These are phyloP conservation scores for Xanthorhoe spadicearia DNA, from an alignment of 2,888 invertebrate species.

Conservation along the genomic window DNA sequence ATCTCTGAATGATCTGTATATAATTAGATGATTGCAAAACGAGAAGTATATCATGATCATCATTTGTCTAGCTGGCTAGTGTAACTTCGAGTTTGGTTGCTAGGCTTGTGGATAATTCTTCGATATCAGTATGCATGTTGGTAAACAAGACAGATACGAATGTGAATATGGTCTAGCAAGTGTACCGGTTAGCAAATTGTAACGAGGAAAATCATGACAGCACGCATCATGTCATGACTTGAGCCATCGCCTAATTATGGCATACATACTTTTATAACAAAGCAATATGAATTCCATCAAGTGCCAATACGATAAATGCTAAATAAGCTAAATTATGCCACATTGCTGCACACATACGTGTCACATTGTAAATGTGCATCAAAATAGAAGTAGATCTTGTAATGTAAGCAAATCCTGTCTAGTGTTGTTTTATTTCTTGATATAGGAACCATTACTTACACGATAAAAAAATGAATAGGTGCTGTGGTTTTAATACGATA, in stretches of 20 bases:
- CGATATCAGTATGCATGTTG: slow-evolving; percentile 18
- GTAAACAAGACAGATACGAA: slow-evolving; percentile 9
- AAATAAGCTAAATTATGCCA: slow-evolving; percentile 43
- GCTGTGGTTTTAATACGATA: slow-evolving; percentile 20
- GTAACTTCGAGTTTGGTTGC: not conserved
- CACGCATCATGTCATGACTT: slow-evolving; percentile 49
- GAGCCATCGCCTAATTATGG: slow-evolving; percentile 48
- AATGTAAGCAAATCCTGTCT: slow-evolving; percentile 22
- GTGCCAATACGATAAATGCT: slow-evolving; percentile 44
- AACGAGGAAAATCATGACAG: not conserved
- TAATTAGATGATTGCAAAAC: not conserved
- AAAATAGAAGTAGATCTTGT: slow-evolving; percentile 24
- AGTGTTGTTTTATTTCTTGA: slow-evolving; percentile 26
- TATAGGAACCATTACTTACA: not conserved
- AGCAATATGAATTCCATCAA: slow-evolving; percentile 50
- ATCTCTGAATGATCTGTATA: not conserved
- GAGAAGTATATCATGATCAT: not conserved
- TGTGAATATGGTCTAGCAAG: not conserved
- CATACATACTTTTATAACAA: slow-evolving; percentile 49
- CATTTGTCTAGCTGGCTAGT: not conserved
- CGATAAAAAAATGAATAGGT: slow-evolving; percentile 23
- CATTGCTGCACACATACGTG: slow-evolving; percentile 25
- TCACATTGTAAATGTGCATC: slow-evolving; percentile 26
- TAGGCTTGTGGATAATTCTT: not conserved
- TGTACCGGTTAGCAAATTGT: not conserved